Evolutionary conservation across 2,888 invertebrate species (phyloP).

Genomic region (Dorcus parallelipipedus): DNA sequence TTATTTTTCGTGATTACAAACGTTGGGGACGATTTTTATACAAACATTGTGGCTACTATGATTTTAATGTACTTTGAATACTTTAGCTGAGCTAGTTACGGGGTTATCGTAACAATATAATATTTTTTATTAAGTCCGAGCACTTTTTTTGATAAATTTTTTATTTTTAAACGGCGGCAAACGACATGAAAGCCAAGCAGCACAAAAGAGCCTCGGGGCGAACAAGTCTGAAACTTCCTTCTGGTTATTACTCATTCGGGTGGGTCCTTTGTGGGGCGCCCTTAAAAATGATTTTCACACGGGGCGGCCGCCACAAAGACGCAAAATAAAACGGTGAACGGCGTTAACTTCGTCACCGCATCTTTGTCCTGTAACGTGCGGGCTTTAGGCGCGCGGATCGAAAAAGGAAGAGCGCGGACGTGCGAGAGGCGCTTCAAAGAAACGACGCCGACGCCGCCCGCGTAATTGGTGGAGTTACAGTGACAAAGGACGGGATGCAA

Average conservation of each 20-base stretch:
- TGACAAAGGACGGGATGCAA: constrained; percentile 37
- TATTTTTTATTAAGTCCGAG: too few relatives aligned
- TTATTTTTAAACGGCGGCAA: too few relatives aligned
- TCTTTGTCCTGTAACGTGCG: constrained; percentile 6
- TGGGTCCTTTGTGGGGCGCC: constrained; percentile 34
- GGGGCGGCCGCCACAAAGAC: constrained; percentile 37
- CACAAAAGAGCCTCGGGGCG: constrained; percentile 24
- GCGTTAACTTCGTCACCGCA: constrained; percentile 12
- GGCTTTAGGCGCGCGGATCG: not conserved
- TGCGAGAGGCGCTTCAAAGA: constrained; percentile 7
- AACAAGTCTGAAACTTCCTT: constrained; percentile 32
- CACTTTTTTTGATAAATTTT: too few relatives aligned
- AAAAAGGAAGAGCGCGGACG: constrained; percentile 10
- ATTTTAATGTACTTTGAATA: too few relatives aligned
- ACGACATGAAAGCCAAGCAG: constrained; percentile 5
- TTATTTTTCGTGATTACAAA: too few relatives aligned
- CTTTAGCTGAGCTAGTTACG: too few relatives aligned
- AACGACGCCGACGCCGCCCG: constrained; percentile 20
- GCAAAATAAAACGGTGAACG: constrained; percentile 38
- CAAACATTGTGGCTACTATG: too few relatives aligned
- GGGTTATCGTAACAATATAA: too few relatives aligned
- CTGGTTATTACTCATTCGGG: constrained; percentile 32
- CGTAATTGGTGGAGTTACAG: constrained; percentile 35
- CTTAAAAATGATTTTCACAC: constrained; percentile 40
- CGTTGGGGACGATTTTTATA: too few relatives aligned